Base-by-base conservation (phyloP, 37 sponge, comb jelly and placozoan genomes). In the Hexactinellida sp. region DNA sequence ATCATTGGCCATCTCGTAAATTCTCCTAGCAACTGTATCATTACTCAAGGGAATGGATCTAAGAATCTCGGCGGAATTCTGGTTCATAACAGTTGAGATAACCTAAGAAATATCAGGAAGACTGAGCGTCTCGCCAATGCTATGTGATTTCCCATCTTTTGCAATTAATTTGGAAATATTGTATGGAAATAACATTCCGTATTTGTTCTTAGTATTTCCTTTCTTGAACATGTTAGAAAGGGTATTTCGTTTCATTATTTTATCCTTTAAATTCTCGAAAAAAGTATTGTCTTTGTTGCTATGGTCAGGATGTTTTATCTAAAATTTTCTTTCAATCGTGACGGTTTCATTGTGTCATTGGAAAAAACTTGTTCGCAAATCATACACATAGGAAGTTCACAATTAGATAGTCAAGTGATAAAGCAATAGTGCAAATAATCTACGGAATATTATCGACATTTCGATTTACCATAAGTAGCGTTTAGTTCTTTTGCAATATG, bases 61-160 rank as follows among this genome's bases (percentile, higher is more conserved):
- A n/a, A 28, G 3, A 32, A 63, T 63, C 30, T 63, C 76, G 25
- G 76, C 34, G 5, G 76, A 7, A 28, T 63, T 63, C 76, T 63
- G 76, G 25, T 63, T 63, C 76, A 63, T 63, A 63, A 63, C 76
- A 63, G 76, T 63, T 32, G 76, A 63, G 76, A 63, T 63, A 63
- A 63, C 76, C 5, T 63, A 23, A 32, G 76, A 63, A 23, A 63
- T 28, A 32, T 7, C 76, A 63, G 30, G 76, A 63, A 47, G 9
- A 16, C 3, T 63, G 32, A 63, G 34, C 34, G 76, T 32, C 34
- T 63, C 25, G 34, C 76, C 13, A 63, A 63, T 63, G 30, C 3
- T 63, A 63, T 63, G 76, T 28, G 76, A 23, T 28, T 63, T 63
- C 32, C 30, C 76, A 32, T 23, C 76, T 28, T 63, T 63, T 63